Evolutionary conservation across 1,140 invertebrate species (phyloP), one percentile per base, ranked within the genome.

Genomic region (Drosophila watanabei): DNA sequence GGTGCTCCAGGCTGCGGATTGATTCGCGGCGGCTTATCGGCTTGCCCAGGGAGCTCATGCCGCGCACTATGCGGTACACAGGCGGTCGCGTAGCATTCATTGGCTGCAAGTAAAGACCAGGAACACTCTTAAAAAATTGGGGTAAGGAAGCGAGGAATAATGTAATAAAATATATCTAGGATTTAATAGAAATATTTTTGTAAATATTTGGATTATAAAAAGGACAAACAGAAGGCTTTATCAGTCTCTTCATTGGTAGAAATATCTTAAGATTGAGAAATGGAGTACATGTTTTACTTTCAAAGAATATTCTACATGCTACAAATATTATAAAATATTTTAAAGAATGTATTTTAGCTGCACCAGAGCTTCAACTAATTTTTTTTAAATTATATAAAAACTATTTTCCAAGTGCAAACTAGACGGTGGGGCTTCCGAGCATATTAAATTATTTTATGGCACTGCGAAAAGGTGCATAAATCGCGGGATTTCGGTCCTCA

Each of bases 11-110:
- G 52, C 84, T 90, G 69, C 81, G 75, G 78, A 92, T 83, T 69
- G 91, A 92, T 58, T 90, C 78, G 76, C 82, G 80, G 13, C 89
- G 83, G 57, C 83, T 84, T 77, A 92, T 94, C 94, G 82, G 93
- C 87, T 87, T 94, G 76, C 80, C 94, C 93, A 80, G 89, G 56
- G 83, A 60, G 92, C 86, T 95, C 93, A 80, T 93, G 77, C 93
- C 95, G 91, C 71, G 88, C 89, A 92, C 92, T 16, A 63, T 70
- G 56, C 92, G 92, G 75, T 92, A 89, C 59, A 86, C 71, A 72
- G 84, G 63, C 68, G 80, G 77, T 41, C 82, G 75, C 14, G 88
- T 91, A 64, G 82, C 69, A 58, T 86, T 91, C 63, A 77, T 78
- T 49, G 75, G 75, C 90, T 92, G 78, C 32, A 43, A 49, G 20